Base-by-base conservation (phyloP, 2,113 vertebrate genomes). In the Puntigrus tetrazona region DNA sequence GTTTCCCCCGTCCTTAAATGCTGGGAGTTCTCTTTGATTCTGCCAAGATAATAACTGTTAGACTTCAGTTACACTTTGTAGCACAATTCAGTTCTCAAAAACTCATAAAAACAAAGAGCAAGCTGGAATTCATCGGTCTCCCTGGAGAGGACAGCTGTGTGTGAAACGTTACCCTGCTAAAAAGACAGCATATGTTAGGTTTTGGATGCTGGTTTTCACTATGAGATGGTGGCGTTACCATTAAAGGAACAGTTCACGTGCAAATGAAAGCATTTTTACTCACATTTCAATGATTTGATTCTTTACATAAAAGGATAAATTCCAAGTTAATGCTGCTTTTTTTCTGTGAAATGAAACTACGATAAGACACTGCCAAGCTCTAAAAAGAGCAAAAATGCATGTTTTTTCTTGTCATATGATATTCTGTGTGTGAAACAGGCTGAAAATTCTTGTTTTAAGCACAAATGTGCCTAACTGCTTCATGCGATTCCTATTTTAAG, bases 11-110 rank as follows among this genome's bases (percentile, higher is more conserved):
- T 29, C 36, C 2, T 81, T 81, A 81, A 67, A 67, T 80, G 41
- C 59, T 31, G 57, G 25, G 78, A 80, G 61, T 81, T 43, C 27
- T 81, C 41, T 81, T 67, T 78, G 38, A 78, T 81, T 81, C 78
- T 67, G 61, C 61, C 27, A 14, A 34, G 20, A 65, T 67, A 81
- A 67, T 67, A 67, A 16, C 27, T 18, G 34, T 31, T 29, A 34
- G 5, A 47, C 41, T 81, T 67, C 43, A 47, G 41, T 81, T 81
- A 34, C 78, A 81, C 78, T 67, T 47, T 22, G 41, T 29, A 34
- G 10, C 11, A 65, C 59, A 65, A 65, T 63, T 31, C 25, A 31
- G 25, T 67, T 78, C 16, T 61, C 77, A 78, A 36, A 38, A 59
- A 25, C 38, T 73, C 69, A 73, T 73, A 25, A 73, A 78, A 29